phyloP scores from a whole-genome alignment of 1,140 invertebrate species.

The Phthorimaea operculella region DNA sequence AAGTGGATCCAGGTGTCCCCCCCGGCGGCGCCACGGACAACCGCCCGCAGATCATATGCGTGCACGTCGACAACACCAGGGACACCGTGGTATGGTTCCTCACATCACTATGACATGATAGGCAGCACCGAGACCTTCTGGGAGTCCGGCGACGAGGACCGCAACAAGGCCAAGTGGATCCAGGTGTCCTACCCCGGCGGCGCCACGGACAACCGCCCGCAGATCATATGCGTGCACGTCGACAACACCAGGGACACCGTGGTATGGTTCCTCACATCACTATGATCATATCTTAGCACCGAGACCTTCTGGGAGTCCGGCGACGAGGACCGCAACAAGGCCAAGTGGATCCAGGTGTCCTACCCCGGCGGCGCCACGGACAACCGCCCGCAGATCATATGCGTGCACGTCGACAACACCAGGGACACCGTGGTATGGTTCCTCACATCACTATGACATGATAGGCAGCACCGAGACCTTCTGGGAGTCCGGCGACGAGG shows the following conservation, averaged over 20 bases:
- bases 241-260: constrained; percentile 93
- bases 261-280: constrained; percentile 74
- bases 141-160: constrained; percentile 98
- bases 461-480: constrained; percentile 98
- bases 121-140: constrained; percentile 98
- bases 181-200: constrained; percentile 52
- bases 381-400: constrained; percentile 75
- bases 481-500: constrained; percentile 99
- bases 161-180: constrained; percentile 86
- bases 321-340: constrained; percentile 94
- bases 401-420: constrained; percentile 93
- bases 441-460: too few relatives aligned
- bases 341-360: constrained; percentile 75
- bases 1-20: constrained; percentile 73
- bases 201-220: constrained; percentile 70
- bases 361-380: constrained; percentile 59
- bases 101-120: too few relatives aligned
- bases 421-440: constrained; percentile 84
- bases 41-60: constrained; percentile 77
- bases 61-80: constrained; percentile 94
- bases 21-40: constrained; percentile 64
- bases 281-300: too few relatives aligned
- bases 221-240: constrained; percentile 86
- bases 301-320: constrained; percentile 99
- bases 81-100: constrained; percentile 84